Base-by-base conservation (phyloP, 2,113 vertebrate species). In the Chloebia gouldiae region DNA sequence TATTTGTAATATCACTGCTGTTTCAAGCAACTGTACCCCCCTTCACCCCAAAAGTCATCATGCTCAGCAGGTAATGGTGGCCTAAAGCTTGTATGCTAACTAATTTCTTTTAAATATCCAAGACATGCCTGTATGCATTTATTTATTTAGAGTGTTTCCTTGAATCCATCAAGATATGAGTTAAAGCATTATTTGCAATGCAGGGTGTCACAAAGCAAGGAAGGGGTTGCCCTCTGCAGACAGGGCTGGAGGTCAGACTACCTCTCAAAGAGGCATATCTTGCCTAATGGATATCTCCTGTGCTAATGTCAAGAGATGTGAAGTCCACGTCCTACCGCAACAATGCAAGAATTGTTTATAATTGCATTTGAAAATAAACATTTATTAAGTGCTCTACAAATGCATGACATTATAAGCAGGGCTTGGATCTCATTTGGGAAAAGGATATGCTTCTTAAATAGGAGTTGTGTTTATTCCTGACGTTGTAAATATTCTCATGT, bases 341-440 rank as follows among this genome's bases (percentile, higher is more conserved):
- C 75, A 90, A 79, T 80, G 49, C 27, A 81, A 85, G 81, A 77
- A 81, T 85, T 97, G 91, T 86, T 68, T 92, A 94, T 93, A 90
- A 95, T 90, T 95, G 81, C 71, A 92, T 94, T 92, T 96, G 78
- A 95, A 97, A 97, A 97, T 92, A 97, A 96, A 95, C 93, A 95
- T 35, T 78, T 82, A 81, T 95, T 95, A 97, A 97, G 95, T 96
- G 64, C 87, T 96, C 87, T 88, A 81, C 89, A 92, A 92, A 94
- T 90, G 66, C 93, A 85, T 86, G 92, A 88, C 83, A 90, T 94
- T 73, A 95, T 92, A 86, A 96, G 77, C 86, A 66, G 70, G 20
- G 56, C 89, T 96, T 95, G 71, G 88, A 85, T 87, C 83, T 97
- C 94, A 79, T 96, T 95, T 96, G 91, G 51, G 94, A 96, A 95